phyloP scores from a whole-genome alignment of 2,888 invertebrate species.

The Pecten maximus region DNA sequence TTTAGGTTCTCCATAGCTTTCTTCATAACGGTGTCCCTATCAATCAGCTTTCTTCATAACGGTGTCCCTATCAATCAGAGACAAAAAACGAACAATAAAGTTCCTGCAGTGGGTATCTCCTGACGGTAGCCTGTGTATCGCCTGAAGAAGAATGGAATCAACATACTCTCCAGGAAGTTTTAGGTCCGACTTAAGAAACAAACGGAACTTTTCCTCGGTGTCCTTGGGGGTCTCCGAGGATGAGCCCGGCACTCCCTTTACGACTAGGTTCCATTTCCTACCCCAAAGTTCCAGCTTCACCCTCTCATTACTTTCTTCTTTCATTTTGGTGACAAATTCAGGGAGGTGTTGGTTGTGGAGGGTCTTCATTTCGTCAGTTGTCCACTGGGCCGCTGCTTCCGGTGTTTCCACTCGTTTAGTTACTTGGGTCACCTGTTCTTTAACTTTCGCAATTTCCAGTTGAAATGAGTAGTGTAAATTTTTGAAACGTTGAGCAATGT shows the following conservation, averaged over 20 bases:
- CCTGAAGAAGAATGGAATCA: constrained; percentile 36
- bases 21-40: background rate
- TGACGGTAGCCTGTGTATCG: constrained; percentile 44
- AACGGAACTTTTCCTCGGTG: background rate
- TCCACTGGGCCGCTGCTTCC: background rate
- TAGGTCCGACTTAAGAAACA: background rate
- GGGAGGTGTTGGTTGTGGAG: background rate
- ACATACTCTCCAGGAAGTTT: background rate
- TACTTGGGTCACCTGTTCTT: no score
- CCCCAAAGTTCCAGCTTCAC: background rate
- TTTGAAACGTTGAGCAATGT: no score
- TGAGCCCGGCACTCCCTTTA: background rate
- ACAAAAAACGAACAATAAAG: constrained; percentile 39
- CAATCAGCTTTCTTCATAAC: no score
- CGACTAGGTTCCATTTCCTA: background rate
- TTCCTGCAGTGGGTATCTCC: background rate
- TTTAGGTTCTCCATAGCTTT: constrained; percentile 26
- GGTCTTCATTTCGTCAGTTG: background rate
- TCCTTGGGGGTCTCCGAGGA: background rate
- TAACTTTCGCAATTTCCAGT: no score
- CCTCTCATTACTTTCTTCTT: background rate
- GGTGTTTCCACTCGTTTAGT: no score
- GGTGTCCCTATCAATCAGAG: constrained; percentile 40
- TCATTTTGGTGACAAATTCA: background rate
- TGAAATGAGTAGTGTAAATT: no score